Percentiles rank a stretch among this genome's conserved stretches.
These are phyloP conservation scores for Lucifuga dentata DNA, from an alignment of 2,113 vertebrate genomes.

Conservation along the genomic window DNA sequence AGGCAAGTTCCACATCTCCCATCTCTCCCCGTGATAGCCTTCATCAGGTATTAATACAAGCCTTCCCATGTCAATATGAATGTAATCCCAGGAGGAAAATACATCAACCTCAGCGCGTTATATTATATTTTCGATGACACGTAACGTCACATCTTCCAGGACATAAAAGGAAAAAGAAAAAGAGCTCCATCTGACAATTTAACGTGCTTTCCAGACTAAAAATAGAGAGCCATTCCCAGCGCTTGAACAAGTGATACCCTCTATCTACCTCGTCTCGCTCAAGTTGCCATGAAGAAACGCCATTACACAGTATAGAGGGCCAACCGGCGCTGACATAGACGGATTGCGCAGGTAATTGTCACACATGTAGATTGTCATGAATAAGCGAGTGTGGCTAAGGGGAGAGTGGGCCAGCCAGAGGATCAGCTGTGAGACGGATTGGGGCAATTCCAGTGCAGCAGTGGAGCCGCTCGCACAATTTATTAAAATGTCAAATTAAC, in stretches of 20 bases:
- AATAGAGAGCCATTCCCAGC: slow-evolving; percentile 63
- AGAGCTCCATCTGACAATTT: slow-evolving; percentile 55
- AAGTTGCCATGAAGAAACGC: slow-evolving; percentile 65
- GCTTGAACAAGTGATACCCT: slow-evolving; percentile 61
- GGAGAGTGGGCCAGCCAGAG: slow-evolving; percentile 65
- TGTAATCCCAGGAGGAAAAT: slow-evolving; percentile 42
- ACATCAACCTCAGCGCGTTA: slow-evolving; percentile 29
- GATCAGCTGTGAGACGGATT: slow-evolving; percentile 84
- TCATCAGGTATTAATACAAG: slow-evolving; percentile 26
- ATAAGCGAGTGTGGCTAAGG: slow-evolving; percentile 72
- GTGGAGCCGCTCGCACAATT: slow-evolving; percentile 74
- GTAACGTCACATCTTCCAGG: slow-evolving; percentile 43
- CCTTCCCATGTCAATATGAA: slow-evolving; percentile 31
- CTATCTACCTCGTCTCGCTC: slow-evolving; percentile 67
- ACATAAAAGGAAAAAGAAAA: slow-evolving; percentile 44
- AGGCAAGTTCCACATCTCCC: slow-evolving; percentile 16
- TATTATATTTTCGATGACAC: slow-evolving; percentile 44
- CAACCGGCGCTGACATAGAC: slow-evolving; percentile 68
- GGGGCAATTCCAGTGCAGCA: slow-evolving; percentile 80
- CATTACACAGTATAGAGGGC: slow-evolving; percentile 66
- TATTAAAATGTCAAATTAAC: slow-evolving; percentile 87
- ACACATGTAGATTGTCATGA: slow-evolving; percentile 82
- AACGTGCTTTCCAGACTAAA: slow-evolving; percentile 62
- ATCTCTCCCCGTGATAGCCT: slow-evolving; percentile 18
- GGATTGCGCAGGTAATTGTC: slow-evolving; percentile 80